Evolutionary conservation across 1,140 invertebrate genomes (phyloP), one percentile per base, ranked within the genome.

Genomic region (Sitobion miscanthi): DNA sequence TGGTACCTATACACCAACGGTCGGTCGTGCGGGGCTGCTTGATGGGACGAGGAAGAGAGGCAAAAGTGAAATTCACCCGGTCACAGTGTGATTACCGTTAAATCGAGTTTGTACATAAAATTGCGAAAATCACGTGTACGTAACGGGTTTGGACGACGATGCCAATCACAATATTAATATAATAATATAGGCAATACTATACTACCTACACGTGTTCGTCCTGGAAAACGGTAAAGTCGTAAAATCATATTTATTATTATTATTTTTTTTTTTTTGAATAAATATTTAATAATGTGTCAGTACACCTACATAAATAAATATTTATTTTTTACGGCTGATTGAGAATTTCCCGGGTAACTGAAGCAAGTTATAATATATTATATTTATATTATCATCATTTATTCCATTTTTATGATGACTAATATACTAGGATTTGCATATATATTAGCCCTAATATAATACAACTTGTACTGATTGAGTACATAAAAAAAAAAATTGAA

Each of bases 21-120:
- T 14, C 2, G 57, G 57, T 62, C 25, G 57, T 3, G 57, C 57
- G 62, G 62, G 62, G 9, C 3, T 69, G 11, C 62, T 69, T 4
- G 62, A 69, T 30, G 62, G 11, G 62, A 30, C 30, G 62, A 69
- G 85, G 42, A 45, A 30, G 42, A 45, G 42, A 17, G 85, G 85
- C 85, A 42, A 86, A 69, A 86, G 85, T 45, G 85, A 86, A 86
- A 86, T 45, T 45, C 42, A 86, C 47, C 85, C 85, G 21, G 85
- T 45, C 45, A 23, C 62, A 69, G 62, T 69, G 62, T 42, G 85
- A 86, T 86, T 45, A 42, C 85, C 85, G 42, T 86, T 86, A 86
- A 86, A 86, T 86, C 85, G 23, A 86, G 85, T 45, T 45, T 11
- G 25, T 47, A 69, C 62, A 86, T 45, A 86, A 86, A 86, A 86